Evolutionary conservation across 2,888 invertebrate genomes (phyloP), one percentile per base, ranked within the genome.

Genomic region (Cerastoderma edule): DNA sequence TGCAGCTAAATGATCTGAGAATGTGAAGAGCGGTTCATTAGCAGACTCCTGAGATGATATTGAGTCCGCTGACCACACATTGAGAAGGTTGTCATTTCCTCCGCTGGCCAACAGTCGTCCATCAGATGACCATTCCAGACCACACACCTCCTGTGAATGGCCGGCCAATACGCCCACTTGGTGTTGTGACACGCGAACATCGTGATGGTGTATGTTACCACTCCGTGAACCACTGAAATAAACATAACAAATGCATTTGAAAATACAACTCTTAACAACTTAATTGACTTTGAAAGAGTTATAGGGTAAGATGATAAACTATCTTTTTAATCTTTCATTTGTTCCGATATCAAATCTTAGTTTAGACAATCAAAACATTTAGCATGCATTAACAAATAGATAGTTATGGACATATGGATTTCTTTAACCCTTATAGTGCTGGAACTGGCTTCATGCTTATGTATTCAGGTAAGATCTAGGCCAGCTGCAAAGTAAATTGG

Each of bases 111-210:
- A 94, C 92, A 97, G 96, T 87, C 96, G 96, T 65, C 97, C 97
- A 92, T 98, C 98, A 0, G 96, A 96, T 0, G 98, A 98, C 99
- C 99, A 99, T 92, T 97, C 96, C 35, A 99, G 93, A 0, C 99
- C 98, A 91, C 99, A 99, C 24, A 97, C 96, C 93, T 95, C 94
- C 87, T 92, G 92, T 4, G 89, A 85, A 90, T 97, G 97, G 8
- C 95, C 96, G 13, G 94, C 93, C 60, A 97, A 92, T 0, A 95
- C 95, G 19, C 95, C 94, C 1, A 98, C 94, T 66, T 95, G 94
- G 91, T 98, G 98, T 28, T 98, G 95, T 0, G 97, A 94, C 87
- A 96, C 95, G 19, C 99, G 94, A 3, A 99, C 99, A 93, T 99
- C 99, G 91, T 99, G 98, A 92, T 99, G 97, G 76, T 97, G 95